Evolutionary conservation across 2,797 vertebrate species (phyloP), one percentile per base, ranked within the genome.

Genomic region (Falco rusticolus): DNA sequence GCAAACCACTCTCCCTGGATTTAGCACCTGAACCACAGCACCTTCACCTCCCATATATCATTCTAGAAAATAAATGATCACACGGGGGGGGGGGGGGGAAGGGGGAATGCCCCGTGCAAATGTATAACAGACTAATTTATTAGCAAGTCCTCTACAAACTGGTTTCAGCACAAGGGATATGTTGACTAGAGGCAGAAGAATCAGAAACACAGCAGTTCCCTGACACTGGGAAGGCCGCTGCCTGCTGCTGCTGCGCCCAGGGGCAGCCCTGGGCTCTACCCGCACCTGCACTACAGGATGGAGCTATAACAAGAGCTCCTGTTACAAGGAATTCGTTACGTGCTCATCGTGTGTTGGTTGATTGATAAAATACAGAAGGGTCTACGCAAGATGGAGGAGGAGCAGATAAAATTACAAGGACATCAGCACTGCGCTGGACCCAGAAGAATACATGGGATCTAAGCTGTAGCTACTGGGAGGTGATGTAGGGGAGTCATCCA

Each of bases 51-150:
- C 66, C 9, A 11, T 7, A 4, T 3, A 51, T 15, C 39, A 29
- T 84, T 63, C 45, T 31, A 57, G 28, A 68, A 75, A 39, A 48
- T 15, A 79, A 91, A 34, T 10, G 0, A 57, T 47, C 11, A 5
- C 26, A 43, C 45, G 37, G 18, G 24, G 63, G 29, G 5, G 21
- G 54, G 47, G 37, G 47, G 29, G 47, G 37, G 47, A n/a, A n/a
- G n/a, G n/a, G n/a, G n/a, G n/a, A 34, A 59, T 1, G 8, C 20
- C 45, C 31, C 9, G 24, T 48, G 28, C 41, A 84, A 64, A 68
- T 13, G 5, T 19, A 75, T 71, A 64, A 41, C 87, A 88, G 3
- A 71, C 15, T 43, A n/a, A 60, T 95, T 94, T 97, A 96, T 96
- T 94, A 65, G 5, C 19, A 50, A 84, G 9, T 60, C 8, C 16